These are phyloP conservation scores for Axis porcinus DNA, from an alignment of 2,113 vertebrate species.

Conservation along the genomic window DNA sequence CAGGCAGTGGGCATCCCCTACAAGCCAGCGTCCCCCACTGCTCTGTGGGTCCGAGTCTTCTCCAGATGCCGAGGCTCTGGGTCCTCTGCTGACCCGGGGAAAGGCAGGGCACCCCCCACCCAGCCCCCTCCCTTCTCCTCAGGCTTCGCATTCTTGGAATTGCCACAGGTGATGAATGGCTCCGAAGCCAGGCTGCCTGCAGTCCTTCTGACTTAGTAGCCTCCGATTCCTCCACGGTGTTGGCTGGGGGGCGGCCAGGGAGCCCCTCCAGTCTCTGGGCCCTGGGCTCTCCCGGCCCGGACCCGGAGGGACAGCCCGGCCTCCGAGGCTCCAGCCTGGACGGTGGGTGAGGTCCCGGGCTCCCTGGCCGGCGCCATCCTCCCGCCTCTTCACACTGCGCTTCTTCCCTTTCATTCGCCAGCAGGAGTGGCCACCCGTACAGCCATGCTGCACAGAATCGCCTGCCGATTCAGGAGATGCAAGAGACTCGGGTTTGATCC, in stretches of 20 bases:
- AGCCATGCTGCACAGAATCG: background rate
- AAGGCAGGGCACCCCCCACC: background rate
- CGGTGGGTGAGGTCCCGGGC: rapidly evolving
- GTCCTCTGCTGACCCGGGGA: background rate
- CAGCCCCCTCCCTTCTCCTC: background rate
- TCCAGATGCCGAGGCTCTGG: background rate
- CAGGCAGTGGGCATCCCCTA: rapidly evolving
- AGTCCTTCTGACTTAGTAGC: conserved; percentile 9
- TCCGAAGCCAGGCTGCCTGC: conserved; percentile 62
- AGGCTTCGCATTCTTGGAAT: conserved; percentile 71
- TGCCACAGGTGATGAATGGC: conserved; percentile 72
- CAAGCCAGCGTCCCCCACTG: background rate
- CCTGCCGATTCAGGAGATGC: rapidly evolving
- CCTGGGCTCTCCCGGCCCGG: background rate
- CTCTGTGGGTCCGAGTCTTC: background rate
- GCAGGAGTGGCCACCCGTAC: too few species aligned
- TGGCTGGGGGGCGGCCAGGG: background rate
- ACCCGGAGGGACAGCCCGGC: background rate
- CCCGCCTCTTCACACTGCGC: rapidly evolving
- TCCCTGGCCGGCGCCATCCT: background rate
- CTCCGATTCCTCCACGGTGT: background rate
- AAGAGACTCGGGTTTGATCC: background rate
- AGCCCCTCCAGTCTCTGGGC: background rate
- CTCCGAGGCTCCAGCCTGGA: background rate
- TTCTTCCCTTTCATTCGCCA: background rate